Evolutionary conservation across 2,888 invertebrate genomes (phyloP).

Genomic region (Trimorus sp.): DNA sequence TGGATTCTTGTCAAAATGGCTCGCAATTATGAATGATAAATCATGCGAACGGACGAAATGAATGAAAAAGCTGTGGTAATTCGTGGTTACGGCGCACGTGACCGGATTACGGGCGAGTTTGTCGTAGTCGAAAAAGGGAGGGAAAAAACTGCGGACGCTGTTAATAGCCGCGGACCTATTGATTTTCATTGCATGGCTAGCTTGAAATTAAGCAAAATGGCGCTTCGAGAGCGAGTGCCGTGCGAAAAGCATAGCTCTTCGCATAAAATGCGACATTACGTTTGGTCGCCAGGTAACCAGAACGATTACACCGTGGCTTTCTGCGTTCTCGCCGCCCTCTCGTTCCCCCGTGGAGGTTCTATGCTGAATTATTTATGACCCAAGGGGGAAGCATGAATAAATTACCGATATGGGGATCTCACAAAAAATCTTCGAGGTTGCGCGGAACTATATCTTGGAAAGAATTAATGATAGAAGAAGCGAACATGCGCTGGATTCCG

Average conservation of each 20-base stretch:
- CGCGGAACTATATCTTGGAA: constrained; percentile 54
- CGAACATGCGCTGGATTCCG: constrained; percentile 28
- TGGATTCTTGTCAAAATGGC: too few relatives aligned
- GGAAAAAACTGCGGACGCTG: constrained; percentile 22
- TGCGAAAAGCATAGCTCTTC: constrained; percentile 64
- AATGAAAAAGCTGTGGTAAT: too few relatives aligned
- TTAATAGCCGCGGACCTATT: constrained; percentile 79
- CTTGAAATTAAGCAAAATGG: constrained; percentile 70
- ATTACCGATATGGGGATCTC: constrained; percentile 56
- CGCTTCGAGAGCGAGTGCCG: constrained; percentile 66
- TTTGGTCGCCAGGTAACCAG: constrained; percentile 67
- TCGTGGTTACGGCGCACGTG: too few relatives aligned
- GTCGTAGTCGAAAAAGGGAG: too few relatives aligned
- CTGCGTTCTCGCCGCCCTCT: constrained; percentile 56
- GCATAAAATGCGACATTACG: constrained; percentile 62
- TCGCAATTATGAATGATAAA: too few relatives aligned
- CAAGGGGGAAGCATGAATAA: constrained; percentile 59
- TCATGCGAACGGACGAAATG: too few relatives aligned
- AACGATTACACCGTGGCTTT: constrained; percentile 62
- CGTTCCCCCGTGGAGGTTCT: constrained; percentile 45
- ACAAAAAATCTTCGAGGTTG: constrained; percentile 52
- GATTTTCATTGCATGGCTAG: constrained; percentile 71
- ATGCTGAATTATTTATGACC: constrained; percentile 63
- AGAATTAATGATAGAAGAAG: constrained; percentile 54
- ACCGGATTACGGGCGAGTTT: too few relatives aligned